Evolutionary conservation across 2,888 invertebrate genomes (phyloP).

Genomic region (Craniophora ligustri): DNA sequence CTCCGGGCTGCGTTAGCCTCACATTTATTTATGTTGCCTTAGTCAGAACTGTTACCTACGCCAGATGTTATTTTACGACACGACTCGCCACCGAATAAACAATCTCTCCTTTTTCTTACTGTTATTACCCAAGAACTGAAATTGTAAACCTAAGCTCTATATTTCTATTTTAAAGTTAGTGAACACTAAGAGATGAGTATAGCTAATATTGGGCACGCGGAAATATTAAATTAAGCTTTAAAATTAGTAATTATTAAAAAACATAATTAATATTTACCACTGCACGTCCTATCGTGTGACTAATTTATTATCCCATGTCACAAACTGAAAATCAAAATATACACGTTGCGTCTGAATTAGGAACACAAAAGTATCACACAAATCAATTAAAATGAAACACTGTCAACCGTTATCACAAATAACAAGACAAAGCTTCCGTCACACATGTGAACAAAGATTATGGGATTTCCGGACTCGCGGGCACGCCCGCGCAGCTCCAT

Average conservation of each 20-base stretch:
- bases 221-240: conserved; percentile 1
- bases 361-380: conserved; percentile 55
- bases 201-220: neutral
- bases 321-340: conserved; percentile 47
- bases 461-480: conserved; percentile 69
- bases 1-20: conserved; percentile 70
- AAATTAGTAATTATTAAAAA: conserved; percentile 11
- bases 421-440: conserved; percentile 60
- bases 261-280: conserved; percentile 36
- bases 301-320: conserved; percentile 25
- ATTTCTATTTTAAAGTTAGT: conserved; percentile 3
- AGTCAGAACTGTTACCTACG: conserved; percentile 83
- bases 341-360: conserved; percentile 38
- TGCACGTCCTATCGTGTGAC: conserved; percentile 19
- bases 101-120: conserved; percentile 68
- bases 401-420: conserved; percentile 59
- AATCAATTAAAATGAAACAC: conserved; percentile 56
- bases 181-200: neutral
- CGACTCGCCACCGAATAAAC: conserved; percentile 78
- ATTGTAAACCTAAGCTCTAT: conserved; percentile 18
- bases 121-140: conserved; percentile 39
- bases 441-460: conserved; percentile 66
- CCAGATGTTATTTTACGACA: conserved; percentile 87
- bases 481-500: conserved; percentile 92
- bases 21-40: conserved; percentile 86